Conservation (phyloP, 2,888 invertebrate species). For the Amiota mariae region DNA sequence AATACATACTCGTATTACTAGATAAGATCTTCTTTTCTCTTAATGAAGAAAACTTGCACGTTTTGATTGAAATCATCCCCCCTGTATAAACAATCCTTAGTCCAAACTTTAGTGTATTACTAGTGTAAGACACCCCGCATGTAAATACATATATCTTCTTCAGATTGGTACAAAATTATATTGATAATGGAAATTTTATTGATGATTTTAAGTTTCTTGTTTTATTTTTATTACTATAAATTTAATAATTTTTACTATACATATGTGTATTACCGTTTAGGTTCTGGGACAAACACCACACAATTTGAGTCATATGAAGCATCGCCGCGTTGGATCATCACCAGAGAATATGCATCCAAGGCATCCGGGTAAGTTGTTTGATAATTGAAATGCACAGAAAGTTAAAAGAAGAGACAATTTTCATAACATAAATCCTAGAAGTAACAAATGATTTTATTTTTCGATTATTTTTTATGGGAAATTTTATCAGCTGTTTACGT, state of each 20-base stretch:
- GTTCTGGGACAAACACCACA: slow-evolving; percentile 72
- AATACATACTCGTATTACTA: no score
- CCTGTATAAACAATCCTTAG: slow-evolving; percentile 20
- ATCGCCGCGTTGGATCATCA: slow-evolving; percentile 73
- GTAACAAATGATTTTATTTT: neutral
- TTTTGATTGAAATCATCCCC: no score
- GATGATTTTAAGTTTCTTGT: neutral
- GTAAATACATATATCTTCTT: neutral
- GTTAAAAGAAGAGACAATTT: neutral
- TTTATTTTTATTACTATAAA: slow-evolving; percentile 8
- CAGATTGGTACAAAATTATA: slow-evolving; percentile 13
- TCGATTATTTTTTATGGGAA: no score
- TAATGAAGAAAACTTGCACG: no score
- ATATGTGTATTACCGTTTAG: slow-evolving; percentile 57
- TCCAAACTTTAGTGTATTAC: neutral
- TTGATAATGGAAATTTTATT: neutral
- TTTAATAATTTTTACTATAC: slow-evolving; percentile 21
- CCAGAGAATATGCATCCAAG: slow-evolving; percentile 72
- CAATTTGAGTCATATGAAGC: slow-evolving; percentile 69
- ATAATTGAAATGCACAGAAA: neutral
- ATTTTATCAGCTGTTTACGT: no score
- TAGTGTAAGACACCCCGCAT: slow-evolving; percentile 16
- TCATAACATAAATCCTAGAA: neutral
- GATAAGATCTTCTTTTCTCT: no score
- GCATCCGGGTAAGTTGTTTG: slow-evolving; percentile 64